These are phyloP conservation scores for Rhaphigaster nebulosa DNA, from an alignment of 2,888 invertebrate species.

Conservation along the genomic window DNA sequence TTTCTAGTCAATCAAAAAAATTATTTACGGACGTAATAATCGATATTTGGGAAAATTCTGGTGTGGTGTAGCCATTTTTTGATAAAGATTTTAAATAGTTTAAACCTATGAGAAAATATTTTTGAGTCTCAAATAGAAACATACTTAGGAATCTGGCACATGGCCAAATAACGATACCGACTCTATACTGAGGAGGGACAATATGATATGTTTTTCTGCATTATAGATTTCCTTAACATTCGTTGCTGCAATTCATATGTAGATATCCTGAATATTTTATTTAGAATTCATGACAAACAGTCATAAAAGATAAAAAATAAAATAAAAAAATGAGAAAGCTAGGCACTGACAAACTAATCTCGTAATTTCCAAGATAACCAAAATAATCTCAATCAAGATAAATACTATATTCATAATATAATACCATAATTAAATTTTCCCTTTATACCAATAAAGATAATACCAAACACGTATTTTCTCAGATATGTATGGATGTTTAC, in stretches of 20 bases:
- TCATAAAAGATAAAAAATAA: not conserved
- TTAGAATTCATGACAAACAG: not conserved
- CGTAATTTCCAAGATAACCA: not conserved
- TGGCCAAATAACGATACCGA: not conserved
- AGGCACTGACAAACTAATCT: not conserved
- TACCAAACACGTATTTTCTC: not conserved
- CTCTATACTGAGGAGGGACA: not conserved
- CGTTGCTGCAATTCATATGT: not conserved
- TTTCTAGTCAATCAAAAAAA: no score
- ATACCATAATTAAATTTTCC: not conserved
- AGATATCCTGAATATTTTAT: not conserved
- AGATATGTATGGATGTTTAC: no score
- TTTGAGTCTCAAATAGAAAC: not conserved
- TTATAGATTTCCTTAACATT: not conserved
- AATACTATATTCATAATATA: not conserved
- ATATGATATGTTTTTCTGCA: constrained; percentile 28
- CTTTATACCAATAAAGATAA: not conserved
- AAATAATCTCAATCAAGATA: not conserved
- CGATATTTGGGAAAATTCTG: no score
- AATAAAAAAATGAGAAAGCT: not conserved
- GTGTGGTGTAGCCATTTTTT: no score
- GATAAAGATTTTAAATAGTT: not conserved
- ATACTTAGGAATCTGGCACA: not conserved
- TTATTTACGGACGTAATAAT: no score
- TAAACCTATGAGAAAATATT: not conserved